Evolutionary conservation across 2,113 vertebrate genomes (phyloP).

Genomic region (Dermatemys mawii): DNA sequence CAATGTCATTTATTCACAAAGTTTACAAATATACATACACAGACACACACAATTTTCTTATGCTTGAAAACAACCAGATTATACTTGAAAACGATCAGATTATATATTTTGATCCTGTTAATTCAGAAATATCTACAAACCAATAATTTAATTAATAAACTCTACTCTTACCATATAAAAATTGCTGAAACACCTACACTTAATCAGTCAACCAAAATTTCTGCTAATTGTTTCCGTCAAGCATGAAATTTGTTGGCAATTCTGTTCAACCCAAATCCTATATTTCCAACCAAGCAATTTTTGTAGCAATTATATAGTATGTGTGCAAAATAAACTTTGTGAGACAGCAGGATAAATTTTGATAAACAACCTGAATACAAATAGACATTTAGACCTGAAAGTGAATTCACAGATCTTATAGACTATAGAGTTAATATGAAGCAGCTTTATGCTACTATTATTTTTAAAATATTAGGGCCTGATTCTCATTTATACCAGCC

Average conservation of each 20-base stretch:
- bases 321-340: conserved; percentile 14
- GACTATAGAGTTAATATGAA: neutral
- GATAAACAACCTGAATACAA: neutral
- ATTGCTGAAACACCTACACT: conserved; percentile 39
- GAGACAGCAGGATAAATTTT: neutral
- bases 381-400: neutral
- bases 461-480: neutral
- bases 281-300: conserved; percentile 51
- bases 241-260: conserved; percentile 75
- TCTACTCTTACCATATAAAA: conserved; percentile 34
- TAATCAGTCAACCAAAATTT: conserved; percentile 59
- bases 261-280: conserved; percentile 58
- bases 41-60: conserved; percentile 17
- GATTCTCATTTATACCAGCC: neutral
- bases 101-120: conserved; percentile 50
- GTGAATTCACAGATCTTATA: neutral
- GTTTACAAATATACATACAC: neutral
- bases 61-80: conserved; percentile 55
- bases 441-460: neutral
- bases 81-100: conserved; percentile 56
- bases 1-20: conserved; percentile 20
- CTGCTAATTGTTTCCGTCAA: conserved; percentile 59
- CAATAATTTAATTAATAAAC: conserved; percentile 49
- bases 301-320: conserved; percentile 23
- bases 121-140: conserved; percentile 21